Conservation (phyloP, 1,140 invertebrate species). For the Pseudomyrmex dendroicus region DNA sequence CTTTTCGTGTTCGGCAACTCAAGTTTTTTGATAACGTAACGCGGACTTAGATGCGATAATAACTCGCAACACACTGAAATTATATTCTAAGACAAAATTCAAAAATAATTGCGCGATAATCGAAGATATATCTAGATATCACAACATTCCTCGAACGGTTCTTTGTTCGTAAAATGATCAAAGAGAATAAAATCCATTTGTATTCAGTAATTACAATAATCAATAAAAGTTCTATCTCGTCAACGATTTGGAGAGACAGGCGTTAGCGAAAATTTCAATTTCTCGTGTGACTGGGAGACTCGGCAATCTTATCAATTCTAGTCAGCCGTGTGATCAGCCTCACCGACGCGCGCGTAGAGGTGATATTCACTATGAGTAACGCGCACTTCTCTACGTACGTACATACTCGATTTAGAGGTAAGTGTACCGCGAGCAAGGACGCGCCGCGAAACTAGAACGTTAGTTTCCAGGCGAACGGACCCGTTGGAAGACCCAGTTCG, state of each 20-base stretch:
- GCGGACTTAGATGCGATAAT: background rate
- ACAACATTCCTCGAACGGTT: no score
- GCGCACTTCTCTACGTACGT: constrained; percentile 53
- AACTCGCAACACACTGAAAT: background rate
- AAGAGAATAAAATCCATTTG: background rate
- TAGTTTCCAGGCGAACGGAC: constrained; percentile 60
- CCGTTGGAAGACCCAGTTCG: constrained; percentile 67
- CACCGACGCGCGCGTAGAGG: constrained; percentile 28
- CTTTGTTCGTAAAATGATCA: no score
- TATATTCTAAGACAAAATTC: background rate
- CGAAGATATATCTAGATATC: no score
- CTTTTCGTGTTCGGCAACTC: background rate
- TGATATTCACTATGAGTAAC: constrained; percentile 61
- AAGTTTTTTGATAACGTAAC: background rate
- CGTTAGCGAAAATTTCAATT: background rate
- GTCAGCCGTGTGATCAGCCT: constrained; percentile 35
- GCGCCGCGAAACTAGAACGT: constrained; percentile 68
- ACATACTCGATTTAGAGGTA: constrained; percentile 69
- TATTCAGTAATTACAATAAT: background rate
- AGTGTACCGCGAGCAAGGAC: constrained; percentile 74
- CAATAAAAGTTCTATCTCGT: background rate
- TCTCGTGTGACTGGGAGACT: background rate
- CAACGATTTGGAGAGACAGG: background rate
- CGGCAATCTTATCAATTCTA: constrained; percentile 35
- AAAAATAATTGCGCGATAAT: background rate